These are phyloP conservation scores for Antitype chi DNA, from an alignment of 2,888 invertebrate genomes.

Conservation along the genomic window DNA sequence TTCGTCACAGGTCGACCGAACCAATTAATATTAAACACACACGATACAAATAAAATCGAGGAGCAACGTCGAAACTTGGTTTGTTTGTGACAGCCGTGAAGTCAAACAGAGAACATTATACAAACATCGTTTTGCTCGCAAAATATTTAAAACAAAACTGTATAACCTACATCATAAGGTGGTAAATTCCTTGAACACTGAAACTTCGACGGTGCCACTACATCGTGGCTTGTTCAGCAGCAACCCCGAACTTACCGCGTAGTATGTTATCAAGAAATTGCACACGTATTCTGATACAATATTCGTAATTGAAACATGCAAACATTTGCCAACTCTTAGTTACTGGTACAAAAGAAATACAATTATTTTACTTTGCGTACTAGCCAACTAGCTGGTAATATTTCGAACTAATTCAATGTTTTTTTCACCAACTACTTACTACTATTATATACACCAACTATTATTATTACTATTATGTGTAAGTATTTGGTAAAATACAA, in stretches of 20 bases:
- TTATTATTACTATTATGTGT: no score
- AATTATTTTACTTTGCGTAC: slow-evolving; percentile 16
- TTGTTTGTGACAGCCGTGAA: slow-evolving; percentile 52
- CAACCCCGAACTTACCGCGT: slow-evolving; percentile 35
- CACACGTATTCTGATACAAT: slow-evolving; percentile 56
- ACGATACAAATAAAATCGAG: slow-evolving; percentile 50
- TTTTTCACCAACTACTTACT: neutral
- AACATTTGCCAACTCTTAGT: slow-evolving; percentile 22
- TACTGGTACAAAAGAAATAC: slow-evolving; percentile 13
- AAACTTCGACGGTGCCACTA: slow-evolving; percentile 4
- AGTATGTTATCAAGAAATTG: slow-evolving; percentile 56
- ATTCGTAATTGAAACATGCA: slow-evolving; percentile 27
- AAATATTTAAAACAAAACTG: slow-evolving; percentile 6
- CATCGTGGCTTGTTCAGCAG: slow-evolving; percentile 22
- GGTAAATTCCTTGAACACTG: slow-evolving; percentile 10
- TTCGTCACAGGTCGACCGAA: slow-evolving; percentile 34
- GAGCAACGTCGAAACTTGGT: slow-evolving; percentile 45
- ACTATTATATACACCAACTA: no score
- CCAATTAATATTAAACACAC: slow-evolving; percentile 57
- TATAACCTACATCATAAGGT: neutral
- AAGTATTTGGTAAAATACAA: neutral
- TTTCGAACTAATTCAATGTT: slow-evolving; percentile 7
- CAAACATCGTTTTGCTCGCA: slow-evolving; percentile 23
- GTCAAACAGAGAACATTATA: slow-evolving; percentile 29
- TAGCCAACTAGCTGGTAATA: neutral